These are phyloP conservation scores for Serilophus lunatus DNA, from an alignment of 2,113 vertebrate genomes.

Conservation along the genomic window DNA sequence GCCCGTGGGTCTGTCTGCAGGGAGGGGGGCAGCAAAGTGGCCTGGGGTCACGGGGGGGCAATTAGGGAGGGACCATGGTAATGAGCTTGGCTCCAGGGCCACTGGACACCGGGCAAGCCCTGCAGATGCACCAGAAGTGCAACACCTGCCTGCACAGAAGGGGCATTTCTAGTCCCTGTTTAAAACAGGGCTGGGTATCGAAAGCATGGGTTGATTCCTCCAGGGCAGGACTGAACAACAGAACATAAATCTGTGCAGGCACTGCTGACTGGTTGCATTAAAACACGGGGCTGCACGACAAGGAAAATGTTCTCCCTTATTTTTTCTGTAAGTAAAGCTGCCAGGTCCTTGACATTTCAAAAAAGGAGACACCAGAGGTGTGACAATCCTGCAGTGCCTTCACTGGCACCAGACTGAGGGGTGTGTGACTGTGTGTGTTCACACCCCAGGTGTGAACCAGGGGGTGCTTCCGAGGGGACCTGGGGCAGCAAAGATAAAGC, in stretches of 20 bases:
- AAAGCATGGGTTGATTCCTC: neutral
- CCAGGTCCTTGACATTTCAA: constrained; percentile 9
- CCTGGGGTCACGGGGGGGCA: neutral
- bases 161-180: neutral
- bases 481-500: neutral
- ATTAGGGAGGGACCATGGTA: neutral
- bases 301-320: neutral
- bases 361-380: neutral
- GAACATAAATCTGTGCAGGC: neutral
- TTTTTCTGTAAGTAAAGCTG: neutral
- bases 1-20: neutral
- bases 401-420: too few species aligned
- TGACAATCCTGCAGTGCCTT: too few species aligned
- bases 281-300: neutral
- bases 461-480: neutral
- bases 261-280: neutral
- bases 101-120: neutral
- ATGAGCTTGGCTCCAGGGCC: neutral
- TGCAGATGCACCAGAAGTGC: neutral
- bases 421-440: neutral
- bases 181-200: neutral
- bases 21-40: neutral
- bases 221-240: neutral
- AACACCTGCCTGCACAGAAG: neutral
- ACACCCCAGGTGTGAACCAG: neutral